phyloP scores from a whole-genome alignment of 2,113 vertebrate species.

The Solea senegalensis region DNA sequence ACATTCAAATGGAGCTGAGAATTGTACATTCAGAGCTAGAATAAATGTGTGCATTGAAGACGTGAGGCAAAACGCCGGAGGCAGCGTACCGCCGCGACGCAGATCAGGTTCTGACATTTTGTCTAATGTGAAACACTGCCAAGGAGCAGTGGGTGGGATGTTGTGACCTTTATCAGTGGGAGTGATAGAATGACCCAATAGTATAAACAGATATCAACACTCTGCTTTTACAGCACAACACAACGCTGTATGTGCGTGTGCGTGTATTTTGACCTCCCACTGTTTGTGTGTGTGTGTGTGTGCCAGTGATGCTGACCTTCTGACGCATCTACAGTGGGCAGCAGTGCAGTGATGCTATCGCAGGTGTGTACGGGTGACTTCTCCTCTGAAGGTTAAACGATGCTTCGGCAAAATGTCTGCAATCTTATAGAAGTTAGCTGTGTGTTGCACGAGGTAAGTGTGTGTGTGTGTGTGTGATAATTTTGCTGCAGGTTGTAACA shows the following conservation, averaged over 20 bases:
- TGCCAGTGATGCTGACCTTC: slow-evolving; percentile 40
- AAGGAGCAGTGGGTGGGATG: slow-evolving; percentile 62
- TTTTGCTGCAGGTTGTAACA: slow-evolving; percentile 84
- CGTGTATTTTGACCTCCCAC: slow-evolving; percentile 20
- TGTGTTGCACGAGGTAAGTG: slow-evolving; percentile 28
- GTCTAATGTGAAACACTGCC: slow-evolving; percentile 65
- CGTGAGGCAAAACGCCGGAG: slow-evolving; percentile 57
- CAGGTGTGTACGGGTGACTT: slow-evolving; percentile 48
- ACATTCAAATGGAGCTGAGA: slow-evolving; percentile 62
- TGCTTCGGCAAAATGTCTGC: slow-evolving; percentile 44
- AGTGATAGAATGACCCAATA: slow-evolving; percentile 57
- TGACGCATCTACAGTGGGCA: slow-evolving; percentile 19
- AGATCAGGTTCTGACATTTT: slow-evolving; percentile 75
- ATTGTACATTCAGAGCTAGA: slow-evolving; percentile 49
- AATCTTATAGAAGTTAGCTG: slow-evolving; percentile 40
- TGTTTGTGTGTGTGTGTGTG: slow-evolving; percentile 6
- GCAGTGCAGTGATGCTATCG: slow-evolving; percentile 8
- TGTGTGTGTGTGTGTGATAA: slow-evolving; percentile 55
- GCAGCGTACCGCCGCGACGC: slow-evolving; percentile 46
- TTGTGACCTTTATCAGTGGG: slow-evolving; percentile 72
- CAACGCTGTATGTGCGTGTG: slow-evolving; percentile 9
- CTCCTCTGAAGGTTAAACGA: slow-evolving; percentile 69
- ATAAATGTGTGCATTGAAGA: slow-evolving; percentile 59
- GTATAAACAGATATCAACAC: slow-evolving; percentile 42
- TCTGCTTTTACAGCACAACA: slow-evolving; percentile 45